A percentile compares a stretch with the other conserved stretches of the same genome.
Evolutionary conservation across 1,140 invertebrate species (phyloP).

Genomic region (Hypothenemus hampei): DNA sequence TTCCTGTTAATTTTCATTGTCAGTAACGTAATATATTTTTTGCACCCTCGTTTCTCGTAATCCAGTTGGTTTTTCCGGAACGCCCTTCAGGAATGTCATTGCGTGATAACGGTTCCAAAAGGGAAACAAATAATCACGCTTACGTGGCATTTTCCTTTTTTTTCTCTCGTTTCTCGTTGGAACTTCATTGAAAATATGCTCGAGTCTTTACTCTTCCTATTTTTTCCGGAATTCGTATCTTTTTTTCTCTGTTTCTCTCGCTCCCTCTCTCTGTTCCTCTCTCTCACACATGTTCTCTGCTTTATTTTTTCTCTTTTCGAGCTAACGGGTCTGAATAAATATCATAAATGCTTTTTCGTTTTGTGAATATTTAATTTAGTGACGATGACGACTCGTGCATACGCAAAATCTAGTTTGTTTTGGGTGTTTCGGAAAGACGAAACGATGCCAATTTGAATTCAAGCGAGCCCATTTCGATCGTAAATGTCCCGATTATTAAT

Average conservation of each 20-base stretch:
- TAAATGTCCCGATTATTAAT: slow-evolving; percentile 6
- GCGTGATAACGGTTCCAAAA: slow-evolving; percentile 10
- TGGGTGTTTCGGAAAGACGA: slow-evolving; percentile 2
- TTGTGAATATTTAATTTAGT: too few species aligned
- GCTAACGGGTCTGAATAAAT: slow-evolving; percentile 3
- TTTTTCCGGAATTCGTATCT: too few species aligned
- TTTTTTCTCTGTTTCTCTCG: too few species aligned
- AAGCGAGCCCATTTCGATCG: not conserved
- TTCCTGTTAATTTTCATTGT: too few species aligned
- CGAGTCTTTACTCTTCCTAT: too few species aligned
- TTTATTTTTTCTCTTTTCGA: too few species aligned
- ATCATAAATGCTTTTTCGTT: not conserved
- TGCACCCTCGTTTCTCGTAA: not conserved
- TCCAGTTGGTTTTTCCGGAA: slow-evolving; percentile 3
- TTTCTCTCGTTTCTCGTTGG: too few species aligned
- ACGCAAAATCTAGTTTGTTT: slow-evolving; percentile 12
- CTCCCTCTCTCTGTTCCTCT: too few species aligned
- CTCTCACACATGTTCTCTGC: too few species aligned
- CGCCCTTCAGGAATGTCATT: slow-evolving; percentile 5
- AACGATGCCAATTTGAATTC: slow-evolving; percentile 9
- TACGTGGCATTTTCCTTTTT: slow-evolving; percentile 2
- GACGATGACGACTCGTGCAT: not conserved
- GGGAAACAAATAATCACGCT: slow-evolving; percentile 12
- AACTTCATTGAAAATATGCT: too few species aligned
- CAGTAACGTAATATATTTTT: not conserved